phyloP scores from a whole-genome alignment of 1,140 invertebrate genomes.

The Lasioglossum baleicum region DNA sequence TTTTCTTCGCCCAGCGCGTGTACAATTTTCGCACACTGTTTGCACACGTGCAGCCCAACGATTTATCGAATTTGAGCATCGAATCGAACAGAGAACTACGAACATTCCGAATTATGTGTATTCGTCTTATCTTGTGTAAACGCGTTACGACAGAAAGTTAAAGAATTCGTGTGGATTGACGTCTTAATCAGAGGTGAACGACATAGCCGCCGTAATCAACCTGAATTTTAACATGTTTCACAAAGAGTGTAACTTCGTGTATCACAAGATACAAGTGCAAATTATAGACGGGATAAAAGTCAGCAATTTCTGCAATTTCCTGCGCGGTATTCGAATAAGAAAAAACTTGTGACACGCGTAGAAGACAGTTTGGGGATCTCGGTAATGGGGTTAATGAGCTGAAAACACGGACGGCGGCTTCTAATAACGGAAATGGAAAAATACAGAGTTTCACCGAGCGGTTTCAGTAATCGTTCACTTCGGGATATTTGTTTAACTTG shows the following conservation, averaged over 20 bases:
- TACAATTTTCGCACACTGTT: too few species aligned
- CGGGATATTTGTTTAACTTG: conserved; percentile 16
- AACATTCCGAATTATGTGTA: not conserved
- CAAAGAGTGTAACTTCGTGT: not conserved
- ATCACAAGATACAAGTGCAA: too few species aligned
- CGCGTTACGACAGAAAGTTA: not conserved
- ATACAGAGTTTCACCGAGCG: conserved; percentile 13
- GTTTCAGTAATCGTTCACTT: conserved; percentile 1
- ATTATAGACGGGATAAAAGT: too few species aligned
- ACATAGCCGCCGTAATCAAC: too few species aligned
- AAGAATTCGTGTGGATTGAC: not conserved
- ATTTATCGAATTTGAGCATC: not conserved
- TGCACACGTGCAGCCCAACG: too few species aligned
- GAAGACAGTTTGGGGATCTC: not conserved
- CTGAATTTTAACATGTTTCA: too few species aligned
- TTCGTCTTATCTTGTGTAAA: not conserved
- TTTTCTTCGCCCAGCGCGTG: too few species aligned
- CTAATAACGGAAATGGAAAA: conserved; percentile 20
- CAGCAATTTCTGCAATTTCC: not conserved
- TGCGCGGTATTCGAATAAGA: not conserved
- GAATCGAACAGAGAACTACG: not conserved
- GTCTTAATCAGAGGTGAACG: not conserved
- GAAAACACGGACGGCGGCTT: not conserved
- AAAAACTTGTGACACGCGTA: not conserved
- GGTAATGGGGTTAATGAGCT: not conserved